Base-by-base conservation (phyloP, 1,140 invertebrate genomes). In the Tetramorium simillimum region DNA sequence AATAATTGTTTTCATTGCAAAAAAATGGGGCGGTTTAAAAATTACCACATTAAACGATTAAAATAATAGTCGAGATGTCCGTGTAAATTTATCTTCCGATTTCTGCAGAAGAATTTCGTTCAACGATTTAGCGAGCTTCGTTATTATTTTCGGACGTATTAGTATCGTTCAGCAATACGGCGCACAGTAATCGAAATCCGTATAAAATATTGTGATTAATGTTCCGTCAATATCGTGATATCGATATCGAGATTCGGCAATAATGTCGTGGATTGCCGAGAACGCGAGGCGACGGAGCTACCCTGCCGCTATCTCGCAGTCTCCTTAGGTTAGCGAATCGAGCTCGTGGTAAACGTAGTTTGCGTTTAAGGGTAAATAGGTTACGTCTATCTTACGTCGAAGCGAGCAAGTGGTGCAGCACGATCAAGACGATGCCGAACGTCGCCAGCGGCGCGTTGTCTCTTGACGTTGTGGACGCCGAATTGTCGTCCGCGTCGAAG, bases 331-430 rank as follows among this genome's bases (percentile, higher is more conserved):
- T 40, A 40, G 62, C 63, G 70, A 89, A 67, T 40, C 56, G 49
- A 82, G 75, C 43, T 51, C 28, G 72, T 49, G 21, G 86, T 63
- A 62, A 85, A 70, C 58, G 69, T 67, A 67, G 60, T 84, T 82
- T 67, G 70, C 43, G 43, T 49, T 63, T 80, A 69, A 81, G 18
- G 28, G 12, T 46, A 43, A 37, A 62, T 75, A 24, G 80, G 43
- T 58, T 49, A 77, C 77, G 85, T 86, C 69, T 86, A 82, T 51
- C 80, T 90, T 86, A 90, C 86, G 86, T 86, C 18, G 73, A 85
- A 85, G 82, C 89, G 46, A 91, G 40, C 58, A 91, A 67, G 43
- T 86, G 89, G 58, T 76, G 67, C 58, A 78, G 67, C 46, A 56
- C 60, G 87, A 81, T 63, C 37, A 91, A 67, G 58, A 88, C 51